These are phyloP conservation scores for Drosophila austrosaltans DNA, from an alignment of 2,888 invertebrate genomes.

Conservation along the genomic window DNA sequence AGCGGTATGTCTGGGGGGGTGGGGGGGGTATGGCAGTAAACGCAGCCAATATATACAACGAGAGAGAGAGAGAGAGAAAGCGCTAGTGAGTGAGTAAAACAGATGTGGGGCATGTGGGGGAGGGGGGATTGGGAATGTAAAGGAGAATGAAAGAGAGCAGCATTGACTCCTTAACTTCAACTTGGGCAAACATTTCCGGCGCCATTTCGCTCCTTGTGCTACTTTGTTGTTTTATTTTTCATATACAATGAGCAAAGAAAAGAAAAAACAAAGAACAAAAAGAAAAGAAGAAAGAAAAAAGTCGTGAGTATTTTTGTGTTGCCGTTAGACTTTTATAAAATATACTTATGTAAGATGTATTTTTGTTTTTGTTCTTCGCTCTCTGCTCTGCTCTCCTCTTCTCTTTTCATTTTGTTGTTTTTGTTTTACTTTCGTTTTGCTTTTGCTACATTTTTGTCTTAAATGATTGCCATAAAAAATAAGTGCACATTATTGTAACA, in stretches of 20 bases:
- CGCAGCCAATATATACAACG: too few species aligned
- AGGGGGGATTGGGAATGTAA: background rate
- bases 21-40: too few species aligned
- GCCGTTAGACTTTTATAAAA: slow-evolving; percentile 47
- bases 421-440: slow-evolving; percentile 65
- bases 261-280: background rate
- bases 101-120: background rate
- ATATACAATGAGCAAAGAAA: background rate
- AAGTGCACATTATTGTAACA: slow-evolving; percentile 78
- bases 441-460: slow-evolving; percentile 72
- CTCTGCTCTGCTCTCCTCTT: background rate
- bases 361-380: slow-evolving; percentile 20
- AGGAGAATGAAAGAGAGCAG: slow-evolving; percentile 19
- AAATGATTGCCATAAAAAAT: slow-evolving; percentile 79
- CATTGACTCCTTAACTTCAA: slow-evolving; percentile 52
- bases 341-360: slow-evolving; percentile 37
- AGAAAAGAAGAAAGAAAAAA: background rate
- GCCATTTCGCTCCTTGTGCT: slow-evolving; percentile 54
- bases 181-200: slow-evolving; percentile 68
- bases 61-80: background rate
- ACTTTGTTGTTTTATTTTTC: slow-evolving; percentile 37
- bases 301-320: slow-evolving; percentile 12
- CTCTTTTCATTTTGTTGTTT: slow-evolving; percentile 50
- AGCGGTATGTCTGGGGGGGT: slow-evolving; percentile 24
- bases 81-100: background rate